A percentile compares a stretch with the other conserved stretches of the same genome.
Evolutionary conservation across 2,888 invertebrate species (phyloP).

Genomic region (Heliconius ethilla): DNA sequence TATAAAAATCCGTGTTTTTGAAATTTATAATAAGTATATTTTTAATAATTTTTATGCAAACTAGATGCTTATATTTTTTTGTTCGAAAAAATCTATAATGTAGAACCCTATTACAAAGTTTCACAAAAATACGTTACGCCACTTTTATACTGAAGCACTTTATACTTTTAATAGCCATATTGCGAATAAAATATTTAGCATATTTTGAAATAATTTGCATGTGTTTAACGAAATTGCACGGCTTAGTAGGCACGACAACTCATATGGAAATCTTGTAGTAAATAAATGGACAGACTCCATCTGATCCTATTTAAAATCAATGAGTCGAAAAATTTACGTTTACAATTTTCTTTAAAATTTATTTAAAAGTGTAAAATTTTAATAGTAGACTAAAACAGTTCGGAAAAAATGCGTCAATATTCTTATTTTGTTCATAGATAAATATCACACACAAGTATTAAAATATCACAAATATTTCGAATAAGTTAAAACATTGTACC

Average conservation of each 20-base stretch:
- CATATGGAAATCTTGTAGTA: not conserved
- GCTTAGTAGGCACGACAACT: not conserved
- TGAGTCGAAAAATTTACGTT: not conserved
- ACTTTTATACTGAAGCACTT: not conserved
- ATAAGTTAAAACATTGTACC: not conserved
- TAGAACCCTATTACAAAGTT: too few relatives aligned
- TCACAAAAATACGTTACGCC: not conserved
- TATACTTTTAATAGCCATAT: not conserved
- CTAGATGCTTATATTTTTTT: not conserved
- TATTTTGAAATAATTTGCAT: slow-evolving; percentile 18
- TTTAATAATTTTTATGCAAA: not conserved
- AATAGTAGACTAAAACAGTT: too few relatives aligned
- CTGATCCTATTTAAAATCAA: not conserved
- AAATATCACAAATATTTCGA: not conserved
- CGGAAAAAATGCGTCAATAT: too few relatives aligned
- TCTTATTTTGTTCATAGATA: not conserved
- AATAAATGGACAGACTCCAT: not conserved
- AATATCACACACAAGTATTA: too few relatives aligned
- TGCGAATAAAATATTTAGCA: not conserved
- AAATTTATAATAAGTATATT: not conserved
- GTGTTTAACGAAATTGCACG: slow-evolving; percentile 6
- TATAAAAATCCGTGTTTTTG: too few relatives aligned
- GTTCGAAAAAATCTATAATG: not conserved
- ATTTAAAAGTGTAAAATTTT: too few relatives aligned
- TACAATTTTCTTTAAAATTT: not conserved